Evolutionary conservation across 2,113 vertebrate species (phyloP), one percentile per base, ranked within the genome.

Genomic region (Poicephalus gulielmi): DNA sequence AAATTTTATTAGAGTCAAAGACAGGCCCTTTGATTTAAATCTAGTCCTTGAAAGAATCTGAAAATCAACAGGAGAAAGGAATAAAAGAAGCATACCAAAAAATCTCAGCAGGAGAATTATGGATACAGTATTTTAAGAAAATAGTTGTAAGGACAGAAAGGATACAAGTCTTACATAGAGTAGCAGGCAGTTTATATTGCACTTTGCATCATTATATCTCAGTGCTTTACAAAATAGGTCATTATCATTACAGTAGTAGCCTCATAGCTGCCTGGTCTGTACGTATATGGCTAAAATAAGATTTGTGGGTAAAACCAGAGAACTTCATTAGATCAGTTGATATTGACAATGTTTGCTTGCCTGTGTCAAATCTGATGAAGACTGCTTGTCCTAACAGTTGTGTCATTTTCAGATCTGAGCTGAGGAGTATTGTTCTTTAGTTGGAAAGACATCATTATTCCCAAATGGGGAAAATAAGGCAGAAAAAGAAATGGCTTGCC

Each of bases 1-100:
- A 96, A 86, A 94, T 69, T 66, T 92, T 82, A 86, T 57, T 95
- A 79, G 88, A 92, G 41, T 71, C 83, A 91, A 91, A 84, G 88
- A 90, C 73, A 84, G 55, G 66, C 15, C 41, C 49, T 91, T 84
- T 92, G 57, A 92, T 76, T 97, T 87, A 94, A 86, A 83, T 89
- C 44, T 93, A 73, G 49, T 91, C 80, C 76, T 84, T 59, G 44
- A 88, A 87, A 77, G 82, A 88, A 79, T 70, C 3, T 67, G 75
- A 74, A 93, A 94, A 93, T 70, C 75, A 93, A 85, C 62, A 41
- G 52, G 28, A 35, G 39, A 86, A 57, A 88, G 47, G 76, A 90
- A 94, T 83, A 94, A 91, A 84, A 74, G 37, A 92, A 68, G 14
- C 35, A 79, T 19, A 95, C 20, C 25, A 94, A 96, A 91, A 92